Base-by-base conservation (phyloP, 2,797 vertebrate species). In the Periophthalmus magnuspinnatus region DNA sequence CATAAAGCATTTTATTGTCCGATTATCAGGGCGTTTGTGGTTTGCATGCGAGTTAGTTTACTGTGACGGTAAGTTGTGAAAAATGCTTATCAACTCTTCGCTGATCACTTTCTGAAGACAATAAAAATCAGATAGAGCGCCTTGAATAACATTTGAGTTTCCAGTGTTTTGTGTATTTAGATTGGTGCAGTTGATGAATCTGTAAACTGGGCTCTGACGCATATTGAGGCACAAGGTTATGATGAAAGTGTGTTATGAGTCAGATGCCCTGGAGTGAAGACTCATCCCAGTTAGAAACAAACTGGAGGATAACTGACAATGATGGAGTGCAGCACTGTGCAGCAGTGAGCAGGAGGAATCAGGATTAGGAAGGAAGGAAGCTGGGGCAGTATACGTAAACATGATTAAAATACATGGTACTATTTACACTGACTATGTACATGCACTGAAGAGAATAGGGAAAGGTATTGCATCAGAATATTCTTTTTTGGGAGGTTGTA, bases 261-360 rank as follows among this genome's bases (percentile, higher is more conserved):
- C 61, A 85, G 80, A 88, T 59, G 77, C 67, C 84, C 75, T 59
- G 24, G 45, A 83, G 81, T 73, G 47, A 62, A 74, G 65, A 75
- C 67, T 69, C 59, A 60, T 75, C 72, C 81, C 75, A 81, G 75
- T 84, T 71, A 62, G 50, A 54, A 69, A 81, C 68, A 54, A 69
- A 83, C 68, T 67, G 14, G 58, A 65, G 36, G 17, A 13, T 77
- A 84, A 85, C 74, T 82, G 80, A 84, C 78, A 82, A 74, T 84
- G 83, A 86, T 77, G 54, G 68, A 80, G 60, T 56, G 62, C 14
- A 63, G 68, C 70, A 41, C 52, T 83, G 70, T 50, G 72, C 65
- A 71, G 55, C 54, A 62, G 45, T 73, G 69, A 50, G 3, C 67
- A 56, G 62, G 57, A 78, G 19, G 55, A 52, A 17, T 72, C 36